Evolutionary conservation across 35 echinoderm and acorn worm species (phyloP), one percentile per base, ranked within the genome.

Genomic region (Apostichopus parvimensis): DNA sequence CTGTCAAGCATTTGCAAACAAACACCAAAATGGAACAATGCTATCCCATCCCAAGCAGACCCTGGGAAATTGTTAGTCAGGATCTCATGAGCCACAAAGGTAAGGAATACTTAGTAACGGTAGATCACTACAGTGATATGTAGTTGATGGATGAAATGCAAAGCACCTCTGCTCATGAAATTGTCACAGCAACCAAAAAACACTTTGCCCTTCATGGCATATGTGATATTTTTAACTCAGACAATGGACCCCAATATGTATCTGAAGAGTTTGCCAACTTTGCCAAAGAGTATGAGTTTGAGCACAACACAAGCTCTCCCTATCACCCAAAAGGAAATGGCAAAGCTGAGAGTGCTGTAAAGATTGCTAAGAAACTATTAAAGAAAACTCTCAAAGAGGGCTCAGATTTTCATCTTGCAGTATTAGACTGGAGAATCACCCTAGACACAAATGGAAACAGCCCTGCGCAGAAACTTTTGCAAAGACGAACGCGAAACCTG

Each of bases 371-470:
- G 24, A 25, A 25, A 25, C 24, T 25, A 25, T 25, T 25, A 25
- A 25, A 25, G 24, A 25, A 25, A 25, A 25, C 24, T 25, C 24
- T 25, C 24, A 25, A 25, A 25, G 24, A 91, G n/a, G 84, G 86
- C 18, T 77, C 62, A 92, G 93, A 93, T 83, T 78, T 92, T 92
- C 66, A 96, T 92, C 72, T 89, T n/a, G 90, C 95, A 15, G 90
- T 96, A 34, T 73, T 96, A 73, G 92, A 94, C 61, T 96, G 92
- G 93, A 93, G 92, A 88, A 94, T 94, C 66, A 96, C 93, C 25
- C 95, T 90, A 56, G 86, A 89, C 34, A 25, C 82, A 77, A 79
- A 93, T 73, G 89, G 92, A 23, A 62, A 28, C 26, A 96, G 95
- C 90, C 92, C 92, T 56, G 95, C 82, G 15, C 92, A 96, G 84